phyloP scores from a whole-genome alignment of 2,797 vertebrate species.

The Hemitrygon akajei region DNA sequence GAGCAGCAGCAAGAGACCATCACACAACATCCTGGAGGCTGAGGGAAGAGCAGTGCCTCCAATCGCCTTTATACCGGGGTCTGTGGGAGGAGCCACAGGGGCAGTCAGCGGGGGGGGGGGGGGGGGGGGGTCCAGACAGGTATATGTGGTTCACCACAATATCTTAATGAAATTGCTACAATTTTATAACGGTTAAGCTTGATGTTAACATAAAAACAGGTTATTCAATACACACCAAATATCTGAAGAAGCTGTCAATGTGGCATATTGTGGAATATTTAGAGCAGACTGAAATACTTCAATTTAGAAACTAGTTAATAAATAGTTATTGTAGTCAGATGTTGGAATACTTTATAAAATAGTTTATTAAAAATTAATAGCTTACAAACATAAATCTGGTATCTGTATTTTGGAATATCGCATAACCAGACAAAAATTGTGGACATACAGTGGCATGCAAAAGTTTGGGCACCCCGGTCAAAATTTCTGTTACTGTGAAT shows the following conservation, averaged over 20 bases:
- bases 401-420: not conserved
- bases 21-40: too few relatives aligned
- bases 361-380: not conserved
- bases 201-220: constrained; percentile 1
- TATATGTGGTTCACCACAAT: too few relatives aligned
- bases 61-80: too few relatives aligned
- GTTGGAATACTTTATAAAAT: not conserved
- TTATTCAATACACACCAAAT: not conserved
- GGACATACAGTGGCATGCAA: too few relatives aligned
- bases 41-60: too few relatives aligned
- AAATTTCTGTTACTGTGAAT: too few relatives aligned
- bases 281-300: not conserved
- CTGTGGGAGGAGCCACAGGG: too few relatives aligned
- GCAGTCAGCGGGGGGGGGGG: too few relatives aligned
- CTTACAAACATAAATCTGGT: not conserved
- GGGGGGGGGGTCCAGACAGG: too few relatives aligned
- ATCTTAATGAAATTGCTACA: not conserved
- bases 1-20: too few relatives aligned
- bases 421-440: not conserved
- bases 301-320: not conserved
- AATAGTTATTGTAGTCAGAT: not conserved
- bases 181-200: not conserved
- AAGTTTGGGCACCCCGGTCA: too few relatives aligned
- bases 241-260: not conserved
- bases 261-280: not conserved